Percentiles rank a stretch among this genome's conserved stretches.
Conservation (phyloP, 2,113 vertebrate species). For the Pelmatolapia mariae region DNA sequence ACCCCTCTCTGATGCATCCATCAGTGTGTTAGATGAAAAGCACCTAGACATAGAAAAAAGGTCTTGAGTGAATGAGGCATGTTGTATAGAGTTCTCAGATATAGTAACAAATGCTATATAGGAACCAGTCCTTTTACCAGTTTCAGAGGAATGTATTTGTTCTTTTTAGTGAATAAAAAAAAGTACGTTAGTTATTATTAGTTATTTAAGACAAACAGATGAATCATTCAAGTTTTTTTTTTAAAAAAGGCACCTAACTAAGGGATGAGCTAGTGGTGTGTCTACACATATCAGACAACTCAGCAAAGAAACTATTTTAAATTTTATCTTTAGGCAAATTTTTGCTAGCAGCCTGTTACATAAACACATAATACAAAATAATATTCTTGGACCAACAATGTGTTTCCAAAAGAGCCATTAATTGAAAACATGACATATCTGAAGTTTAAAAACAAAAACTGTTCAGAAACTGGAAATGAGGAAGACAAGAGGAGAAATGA, state of each 20-base stretch:
- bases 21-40: not conserved
- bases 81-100: not conserved
- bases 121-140: not conserved
- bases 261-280: not conserved
- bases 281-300: not conserved
- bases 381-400: not conserved
- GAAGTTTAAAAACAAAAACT: fast-evolving
- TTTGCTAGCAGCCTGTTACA: not conserved
- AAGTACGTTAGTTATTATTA: not conserved
- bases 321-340: not conserved
- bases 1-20: not conserved
- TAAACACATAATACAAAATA: not conserved
- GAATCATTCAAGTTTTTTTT: not conserved
- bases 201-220: not conserved
- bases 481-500: not conserved
- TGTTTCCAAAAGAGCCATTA: not conserved
- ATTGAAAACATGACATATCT: not conserved
- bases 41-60: not conserved
- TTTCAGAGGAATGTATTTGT: not conserved
- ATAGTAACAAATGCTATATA: not conserved
- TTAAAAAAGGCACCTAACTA: not conserved
- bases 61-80: not conserved
- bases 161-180: not conserved
- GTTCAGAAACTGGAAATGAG: not conserved
- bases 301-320: not conserved